phyloP scores from a whole-genome alignment of 2,888 invertebrate species.

The Dicyrtoma fusca region DNA sequence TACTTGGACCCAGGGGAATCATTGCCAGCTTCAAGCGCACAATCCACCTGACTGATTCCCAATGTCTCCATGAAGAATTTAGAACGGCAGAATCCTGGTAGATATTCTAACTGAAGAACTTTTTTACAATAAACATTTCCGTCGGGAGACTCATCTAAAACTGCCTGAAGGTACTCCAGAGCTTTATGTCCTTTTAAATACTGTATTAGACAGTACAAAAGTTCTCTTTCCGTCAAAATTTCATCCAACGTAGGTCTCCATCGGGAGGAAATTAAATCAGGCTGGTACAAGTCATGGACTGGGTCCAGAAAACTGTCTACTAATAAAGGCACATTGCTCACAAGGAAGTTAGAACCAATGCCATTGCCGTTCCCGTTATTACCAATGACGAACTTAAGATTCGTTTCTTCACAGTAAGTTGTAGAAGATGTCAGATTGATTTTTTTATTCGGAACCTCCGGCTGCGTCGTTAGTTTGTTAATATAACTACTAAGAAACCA shows the following conservation, averaged over 20 bases:
- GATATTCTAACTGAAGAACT: slow-evolving; percentile 50
- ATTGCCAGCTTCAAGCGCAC: slow-evolving; percentile 48
- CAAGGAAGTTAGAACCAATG: background rate
- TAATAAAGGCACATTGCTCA: slow-evolving; percentile 43
- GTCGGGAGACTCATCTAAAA: slow-evolving; percentile 52
- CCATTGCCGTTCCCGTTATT: no score
- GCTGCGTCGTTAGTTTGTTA: no score
- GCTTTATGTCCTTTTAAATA: slow-evolving; percentile 52
- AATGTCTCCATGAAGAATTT: slow-evolving; percentile 50
- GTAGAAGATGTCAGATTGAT: no score
- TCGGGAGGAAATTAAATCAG: slow-evolving; percentile 47
- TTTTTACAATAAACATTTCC: slow-evolving; percentile 51
- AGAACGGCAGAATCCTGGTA: slow-evolving; percentile 52
- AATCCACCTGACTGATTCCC: slow-evolving; percentile 50
- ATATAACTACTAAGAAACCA: no score
- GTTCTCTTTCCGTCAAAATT: slow-evolving; percentile 50
- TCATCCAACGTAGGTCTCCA: slow-evolving; percentile 53
- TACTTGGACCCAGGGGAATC: slow-evolving; percentile 36
- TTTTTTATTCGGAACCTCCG: no score
- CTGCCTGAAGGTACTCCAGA: slow-evolving; percentile 53
- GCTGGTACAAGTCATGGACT: slow-evolving; percentile 47
- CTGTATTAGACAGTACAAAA: slow-evolving; percentile 54
- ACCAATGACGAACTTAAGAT: no score
- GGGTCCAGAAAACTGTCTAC: slow-evolving; percentile 53
- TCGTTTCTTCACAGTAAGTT: no score